A percentile compares a stretch with the other conserved stretches of the same genome.
These are phyloP conservation scores for Acyrthosiphon pisum DNA, from an alignment of 1,140 invertebrate genomes.

Conservation along the genomic window DNA sequence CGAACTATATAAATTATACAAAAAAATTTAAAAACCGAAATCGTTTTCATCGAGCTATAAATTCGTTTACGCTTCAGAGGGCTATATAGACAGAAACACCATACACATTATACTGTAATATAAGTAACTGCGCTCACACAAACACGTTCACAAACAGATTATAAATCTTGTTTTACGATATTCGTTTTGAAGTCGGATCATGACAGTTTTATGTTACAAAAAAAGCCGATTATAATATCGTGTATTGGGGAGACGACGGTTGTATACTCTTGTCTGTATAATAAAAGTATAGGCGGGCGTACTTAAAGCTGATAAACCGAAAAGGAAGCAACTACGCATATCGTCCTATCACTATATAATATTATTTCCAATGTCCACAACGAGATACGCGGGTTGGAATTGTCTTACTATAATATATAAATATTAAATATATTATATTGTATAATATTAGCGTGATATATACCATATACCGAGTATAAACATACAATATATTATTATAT, in stretches of 20 bases:
- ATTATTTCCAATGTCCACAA: neutral
- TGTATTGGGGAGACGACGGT: neutral
- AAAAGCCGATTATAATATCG: neutral
- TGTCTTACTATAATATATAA: neutral
- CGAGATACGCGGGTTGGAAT: neutral
- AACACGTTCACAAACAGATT: neutral
- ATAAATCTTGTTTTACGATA: constrained; percentile 43
- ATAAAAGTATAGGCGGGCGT: neutral
- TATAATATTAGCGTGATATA: too few species aligned
- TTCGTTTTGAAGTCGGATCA: constrained; percentile 30
- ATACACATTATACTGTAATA: neutral
- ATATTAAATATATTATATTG: too few species aligned
- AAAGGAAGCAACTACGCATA: neutral
- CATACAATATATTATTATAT: neutral
- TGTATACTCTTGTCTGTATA: neutral
- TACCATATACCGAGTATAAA: too few species aligned
- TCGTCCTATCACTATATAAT: neutral
- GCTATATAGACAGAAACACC: neutral
- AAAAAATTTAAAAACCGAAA: constrained; percentile 14
- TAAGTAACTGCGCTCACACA: neutral
- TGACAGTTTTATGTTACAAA: constrained; percentile 25
- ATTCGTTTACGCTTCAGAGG: neutral
- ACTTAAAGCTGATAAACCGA: constrained; percentile 8
- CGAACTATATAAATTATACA: neutral
- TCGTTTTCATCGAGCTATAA: constrained; percentile 3